Evolutionary conservation across 2,888 invertebrate species (phyloP).

Genomic region (Volucella bombylans): DNA sequence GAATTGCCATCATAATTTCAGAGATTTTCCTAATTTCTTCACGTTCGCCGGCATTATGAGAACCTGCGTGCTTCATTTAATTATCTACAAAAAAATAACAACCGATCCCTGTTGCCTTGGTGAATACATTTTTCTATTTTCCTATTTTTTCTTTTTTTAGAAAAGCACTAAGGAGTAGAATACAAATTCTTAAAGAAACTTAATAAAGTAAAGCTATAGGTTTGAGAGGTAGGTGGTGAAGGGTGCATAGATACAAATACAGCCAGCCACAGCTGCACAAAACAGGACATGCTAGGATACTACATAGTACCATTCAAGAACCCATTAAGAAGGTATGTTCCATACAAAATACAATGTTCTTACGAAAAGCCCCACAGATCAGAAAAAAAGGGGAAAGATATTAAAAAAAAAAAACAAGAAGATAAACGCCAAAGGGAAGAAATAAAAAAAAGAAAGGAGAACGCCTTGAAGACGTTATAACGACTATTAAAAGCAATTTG

Average conservation of each 20-base stretch:
- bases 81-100: constrained; percentile 51
- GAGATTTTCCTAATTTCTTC: constrained; percentile 71
- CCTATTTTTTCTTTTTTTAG: constrained; percentile 13
- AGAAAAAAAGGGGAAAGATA: constrained; percentile 65
- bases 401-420: constrained; percentile 52
- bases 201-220: constrained; percentile 58
- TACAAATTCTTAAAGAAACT: constrained; percentile 58
- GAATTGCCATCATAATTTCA: constrained; percentile 53
- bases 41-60: constrained; percentile 66
- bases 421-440: constrained; percentile 4
- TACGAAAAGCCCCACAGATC: constrained; percentile 48
- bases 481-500: constrained; percentile 76
- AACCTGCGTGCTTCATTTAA: constrained; percentile 69
- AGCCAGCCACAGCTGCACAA: constrained; percentile 50
- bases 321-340: constrained; percentile 72
- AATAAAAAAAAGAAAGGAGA: constrained; percentile 35
- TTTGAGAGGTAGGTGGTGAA: neutral
- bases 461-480: constrained; percentile 74
- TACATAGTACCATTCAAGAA: constrained; percentile 50
- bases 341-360: constrained; percentile 70
- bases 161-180: constrained; percentile 47
- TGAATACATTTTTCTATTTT: neutral
- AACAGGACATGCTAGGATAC: constrained; percentile 49
- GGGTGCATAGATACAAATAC: constrained; percentile 20
- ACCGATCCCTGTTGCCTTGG: constrained; percentile 39